phyloP scores from a whole-genome alignment of 1,140 invertebrate genomes.

The Pseudachorutes palmiensis region DNA sequence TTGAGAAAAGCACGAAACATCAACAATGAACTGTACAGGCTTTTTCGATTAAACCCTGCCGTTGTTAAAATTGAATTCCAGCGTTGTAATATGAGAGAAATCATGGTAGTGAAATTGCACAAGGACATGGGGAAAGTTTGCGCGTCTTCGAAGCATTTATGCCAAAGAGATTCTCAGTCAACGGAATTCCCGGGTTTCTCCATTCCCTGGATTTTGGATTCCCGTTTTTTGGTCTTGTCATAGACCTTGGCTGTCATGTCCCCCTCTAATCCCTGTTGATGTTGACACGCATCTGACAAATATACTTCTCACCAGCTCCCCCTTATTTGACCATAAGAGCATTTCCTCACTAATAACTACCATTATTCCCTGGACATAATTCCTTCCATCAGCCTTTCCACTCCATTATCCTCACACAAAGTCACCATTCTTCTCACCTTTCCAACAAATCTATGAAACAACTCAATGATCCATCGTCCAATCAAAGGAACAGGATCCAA shows the following conservation, averaged over 20 bases:
- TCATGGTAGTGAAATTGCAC: too few relatives aligned
- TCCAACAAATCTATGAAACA: background rate
- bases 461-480: background rate
- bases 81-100: too few relatives aligned
- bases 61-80: too few relatives aligned
- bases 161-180: too few relatives aligned
- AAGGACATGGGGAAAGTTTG: too few relatives aligned
- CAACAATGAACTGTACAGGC: background rate
- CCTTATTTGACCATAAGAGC: slow-evolving; percentile 11
- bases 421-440: slow-evolving; percentile 8
- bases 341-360: slow-evolving; percentile 9
- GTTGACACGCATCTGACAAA: slow-evolving; percentile 15
- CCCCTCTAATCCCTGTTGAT: slow-evolving; percentile 14
- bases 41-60: background rate
- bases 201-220: background rate
- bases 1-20: background rate
- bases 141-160: too few relatives aligned
- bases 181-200: background rate
- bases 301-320: slow-evolving; percentile 10
- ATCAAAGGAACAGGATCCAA: background rate
- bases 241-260: background rate
- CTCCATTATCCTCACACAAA: slow-evolving; percentile 11
- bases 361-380: slow-evolving; percentile 9
- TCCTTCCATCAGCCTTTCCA: slow-evolving; percentile 1
- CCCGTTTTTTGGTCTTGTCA: too few relatives aligned